phyloP scores from a whole-genome alignment of 2,113 vertebrate species.

The Ceyx cyanopectus region DNA sequence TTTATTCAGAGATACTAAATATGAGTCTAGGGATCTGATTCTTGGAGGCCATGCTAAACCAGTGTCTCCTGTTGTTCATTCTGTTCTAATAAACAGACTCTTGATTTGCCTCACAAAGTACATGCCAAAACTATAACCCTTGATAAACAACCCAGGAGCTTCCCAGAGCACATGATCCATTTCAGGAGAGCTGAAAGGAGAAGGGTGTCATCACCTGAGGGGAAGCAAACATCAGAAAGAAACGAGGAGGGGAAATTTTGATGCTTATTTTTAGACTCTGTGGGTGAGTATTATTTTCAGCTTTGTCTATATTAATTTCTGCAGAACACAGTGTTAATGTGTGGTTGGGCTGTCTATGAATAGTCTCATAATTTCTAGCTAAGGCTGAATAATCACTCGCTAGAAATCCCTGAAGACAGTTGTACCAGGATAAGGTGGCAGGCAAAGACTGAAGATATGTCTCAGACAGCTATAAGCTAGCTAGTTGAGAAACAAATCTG shows the following conservation, averaged over 20 bases:
- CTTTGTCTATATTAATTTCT: slow-evolving; percentile 55
- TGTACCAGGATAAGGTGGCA: not conserved
- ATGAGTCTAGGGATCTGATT: not conserved
- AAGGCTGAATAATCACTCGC: not conserved
- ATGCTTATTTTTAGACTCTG: slow-evolving; percentile 68
- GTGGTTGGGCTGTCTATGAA: slow-evolving; percentile 30
- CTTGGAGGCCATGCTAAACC: not conserved
- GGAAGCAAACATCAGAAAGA: slow-evolving; percentile 64
- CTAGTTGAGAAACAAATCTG: not conserved
- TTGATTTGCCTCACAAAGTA: not conserved
- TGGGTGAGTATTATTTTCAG: slow-evolving; percentile 68
- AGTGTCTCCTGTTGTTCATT: not conserved
- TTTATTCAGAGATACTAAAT: not conserved
- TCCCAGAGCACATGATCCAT: not conserved
- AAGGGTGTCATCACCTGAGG: slow-evolving; percentile 55
- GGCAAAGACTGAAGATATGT: not conserved
- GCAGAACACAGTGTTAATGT: slow-evolving; percentile 30
- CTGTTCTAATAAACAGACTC: not conserved
- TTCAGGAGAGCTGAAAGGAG: slow-evolving; percentile 47
- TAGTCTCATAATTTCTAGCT: slow-evolving; percentile 13
- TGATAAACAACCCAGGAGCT: not conserved
- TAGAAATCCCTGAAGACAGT: not conserved
- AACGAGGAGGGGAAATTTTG: slow-evolving; percentile 67
- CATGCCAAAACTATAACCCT: not conserved
- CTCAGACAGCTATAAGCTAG: not conserved